phyloP scores from a whole-genome alignment of 1,140 invertebrate species.

The Aradophagus sp. region DNA sequence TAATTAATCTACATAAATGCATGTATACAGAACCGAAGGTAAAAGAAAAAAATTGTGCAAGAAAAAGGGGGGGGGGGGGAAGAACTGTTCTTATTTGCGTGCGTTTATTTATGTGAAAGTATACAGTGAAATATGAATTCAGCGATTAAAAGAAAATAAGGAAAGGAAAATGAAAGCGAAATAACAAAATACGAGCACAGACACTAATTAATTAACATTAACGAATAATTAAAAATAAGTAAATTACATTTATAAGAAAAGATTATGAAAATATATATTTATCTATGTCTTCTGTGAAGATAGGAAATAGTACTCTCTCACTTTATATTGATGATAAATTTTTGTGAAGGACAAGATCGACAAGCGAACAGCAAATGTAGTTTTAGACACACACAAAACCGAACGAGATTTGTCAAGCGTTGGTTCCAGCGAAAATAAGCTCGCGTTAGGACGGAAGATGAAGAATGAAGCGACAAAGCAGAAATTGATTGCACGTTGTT shows the following conservation, averaged over 20 bases:
- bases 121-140: conserved; percentile 64
- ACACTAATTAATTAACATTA: conserved; percentile 76
- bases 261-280: conserved; percentile 77
- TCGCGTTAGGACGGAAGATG: conserved; percentile 26
- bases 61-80: no score
- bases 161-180: no score
- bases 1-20: conserved; percentile 47
- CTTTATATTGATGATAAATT: conserved; percentile 72
- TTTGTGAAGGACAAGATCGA: conserved; percentile 56
- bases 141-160: conserved; percentile 44
- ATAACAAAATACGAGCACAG: conserved; percentile 73
- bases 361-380: conserved; percentile 67
- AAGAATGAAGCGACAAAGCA: no score
- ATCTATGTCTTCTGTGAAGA: conserved; percentile 80
- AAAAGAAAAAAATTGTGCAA: conserved; percentile 29
- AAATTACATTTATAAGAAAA: conserved; percentile 76
- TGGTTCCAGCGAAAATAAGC: conserved; percentile 37
- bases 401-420: conserved; percentile 24
- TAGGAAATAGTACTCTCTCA: conserved; percentile 76
- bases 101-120: conserved; percentile 63
- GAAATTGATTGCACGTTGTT: no score
- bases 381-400: conserved; percentile 57
- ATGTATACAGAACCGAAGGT: conserved; percentile 33
- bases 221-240: conserved; percentile 74
- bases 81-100: conserved; percentile 55